Conservation (phyloP, 2,797 vertebrate species). For the Lagothrix lagotricha region DNA sequence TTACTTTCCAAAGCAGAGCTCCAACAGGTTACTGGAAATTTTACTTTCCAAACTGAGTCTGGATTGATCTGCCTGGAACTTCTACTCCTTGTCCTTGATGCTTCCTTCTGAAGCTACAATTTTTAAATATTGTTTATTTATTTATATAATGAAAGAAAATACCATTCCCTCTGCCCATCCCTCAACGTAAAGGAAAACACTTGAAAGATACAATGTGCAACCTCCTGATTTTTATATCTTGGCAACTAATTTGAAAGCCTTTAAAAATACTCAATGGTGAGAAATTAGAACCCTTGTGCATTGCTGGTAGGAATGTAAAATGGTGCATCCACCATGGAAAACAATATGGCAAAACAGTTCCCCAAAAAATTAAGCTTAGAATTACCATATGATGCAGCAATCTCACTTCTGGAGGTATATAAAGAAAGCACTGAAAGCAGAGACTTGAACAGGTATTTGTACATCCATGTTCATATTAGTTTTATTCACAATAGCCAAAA, state of each 20-base stretch:
- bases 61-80: not conserved
- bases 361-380: not conserved
- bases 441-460: not conserved
- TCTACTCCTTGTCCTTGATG: not conserved
- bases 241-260: not conserved
- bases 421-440: not conserved
- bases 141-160: not conserved
- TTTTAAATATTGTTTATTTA: not conserved
- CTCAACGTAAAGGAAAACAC: not conserved
- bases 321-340: not conserved
- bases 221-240: not conserved
- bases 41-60: not conserved
- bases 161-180: not conserved
- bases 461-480: not conserved
- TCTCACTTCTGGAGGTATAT: not conserved
- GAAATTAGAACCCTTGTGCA: not conserved
- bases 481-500: constrained; percentile 12
- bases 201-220: not conserved
- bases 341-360: not conserved
- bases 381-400: not conserved
- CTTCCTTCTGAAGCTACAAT: not conserved
- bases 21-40: not conserved
- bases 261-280: not conserved
- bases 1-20: not conserved
- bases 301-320: not conserved